Evolutionary conservation across 2,113 vertebrate species (phyloP), one percentile per base, ranked within the genome.

Genomic region (Buteo buteo): DNA sequence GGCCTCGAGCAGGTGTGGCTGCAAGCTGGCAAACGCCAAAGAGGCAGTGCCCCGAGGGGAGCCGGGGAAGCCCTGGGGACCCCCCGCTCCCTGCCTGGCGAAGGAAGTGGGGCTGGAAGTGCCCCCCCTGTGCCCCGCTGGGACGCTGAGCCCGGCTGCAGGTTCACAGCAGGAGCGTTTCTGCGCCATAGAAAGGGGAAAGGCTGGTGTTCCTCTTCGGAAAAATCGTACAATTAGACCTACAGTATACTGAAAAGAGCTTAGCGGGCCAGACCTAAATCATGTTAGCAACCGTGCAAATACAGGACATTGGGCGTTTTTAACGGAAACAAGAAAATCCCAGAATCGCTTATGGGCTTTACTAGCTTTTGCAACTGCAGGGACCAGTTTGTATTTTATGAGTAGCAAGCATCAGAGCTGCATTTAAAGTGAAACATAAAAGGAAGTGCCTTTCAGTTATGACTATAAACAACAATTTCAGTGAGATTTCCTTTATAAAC

Each of bases 1-100:
- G 74, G 96, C 62, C 69, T 79, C 31, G 19, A 81, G 95, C 96
- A 98, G 97, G 96, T 97, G 97, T 96, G 97, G 92, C 74, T 71
- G 77, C 50, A 82, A 84, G 82, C 86, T 84, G 31, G 64, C 32
- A 26, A 73, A 36, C 8, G 29, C 9, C 3, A 9, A 81, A 24
- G 58, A 44, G 62, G 81, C 25, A 36, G 45, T 11, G 72, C 50
- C 78, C 4, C 0, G 26, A 77, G 89, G 80, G 22, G 38, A 45
- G 70, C 7, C 3, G 9, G 65, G 76, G 91, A 54, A 58, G 83
- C 36, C 42, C 55, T 2, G 42, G 72, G 58, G 59, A 86, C 26
- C 31, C 36, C 64, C 9, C 0, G 10, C 65, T 59, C 32, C 47
- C 70, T 1, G 32, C 42, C 13, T 49, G 52, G 22, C 1, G 22